These are phyloP conservation scores for Melieria crassipennis DNA, from an alignment of 2,888 invertebrate species.

Conservation along the genomic window DNA sequence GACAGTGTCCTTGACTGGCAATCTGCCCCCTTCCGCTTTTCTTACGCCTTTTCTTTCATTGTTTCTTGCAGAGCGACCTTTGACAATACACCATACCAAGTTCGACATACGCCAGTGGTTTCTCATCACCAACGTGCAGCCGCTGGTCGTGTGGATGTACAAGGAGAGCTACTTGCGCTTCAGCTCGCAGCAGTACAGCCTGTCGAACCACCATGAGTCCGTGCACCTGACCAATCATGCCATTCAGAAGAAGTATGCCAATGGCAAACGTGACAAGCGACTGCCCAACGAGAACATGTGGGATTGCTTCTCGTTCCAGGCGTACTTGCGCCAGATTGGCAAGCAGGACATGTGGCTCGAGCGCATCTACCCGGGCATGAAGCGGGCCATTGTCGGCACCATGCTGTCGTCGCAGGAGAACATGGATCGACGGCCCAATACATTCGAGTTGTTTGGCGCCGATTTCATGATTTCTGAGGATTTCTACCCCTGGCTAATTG, in stretches of 20 bases:
- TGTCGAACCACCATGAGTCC: conserved; percentile 90
- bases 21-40: not conserved
- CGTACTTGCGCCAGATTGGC: conserved; percentile 70
- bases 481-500: conserved; percentile 90
- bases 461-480: conserved; percentile 94
- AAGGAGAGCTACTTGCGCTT: conserved; percentile 92
- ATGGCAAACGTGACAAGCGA: conserved; percentile 75
- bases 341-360: conserved; percentile 83
- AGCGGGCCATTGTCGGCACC: conserved; percentile 78
- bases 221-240: conserved; percentile 94
- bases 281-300: conserved; percentile 95
- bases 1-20: conserved; percentile 19
- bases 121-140: conserved; percentile 88
- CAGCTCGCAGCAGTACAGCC: conserved; percentile 87
- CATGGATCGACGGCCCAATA: conserved; percentile 81
- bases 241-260: conserved; percentile 88
- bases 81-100: conserved; percentile 89
- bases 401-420: conserved; percentile 87
- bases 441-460: conserved; percentile 93
- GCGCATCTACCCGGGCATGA: conserved; percentile 87
- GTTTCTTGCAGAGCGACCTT: conserved; percentile 77
- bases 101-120: conserved; percentile 98
- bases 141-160: conserved; percentile 92
- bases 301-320: conserved; percentile 85
- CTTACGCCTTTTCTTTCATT: conserved; percentile 6